These are phyloP conservation scores for Avahi laniger DNA, from an alignment of 2,797 vertebrate genomes.

Conservation along the genomic window DNA sequence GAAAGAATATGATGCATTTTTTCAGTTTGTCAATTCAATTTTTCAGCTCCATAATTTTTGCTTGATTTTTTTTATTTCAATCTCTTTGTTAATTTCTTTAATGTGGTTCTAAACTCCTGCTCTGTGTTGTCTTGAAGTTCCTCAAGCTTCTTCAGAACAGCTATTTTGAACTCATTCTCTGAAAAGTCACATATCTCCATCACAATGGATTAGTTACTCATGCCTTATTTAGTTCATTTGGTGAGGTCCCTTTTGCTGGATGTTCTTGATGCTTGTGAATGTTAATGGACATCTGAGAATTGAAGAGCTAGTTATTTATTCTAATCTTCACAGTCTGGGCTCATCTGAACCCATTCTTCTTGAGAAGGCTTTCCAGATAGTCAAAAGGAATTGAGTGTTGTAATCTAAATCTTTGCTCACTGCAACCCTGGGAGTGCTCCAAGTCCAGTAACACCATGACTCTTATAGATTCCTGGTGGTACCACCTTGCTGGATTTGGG, in stretches of 20 bases:
- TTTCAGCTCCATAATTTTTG: not conserved
- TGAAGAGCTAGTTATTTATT: not conserved
- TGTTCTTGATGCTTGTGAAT: not conserved
- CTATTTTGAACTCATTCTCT: not conserved
- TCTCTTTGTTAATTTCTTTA: not conserved
- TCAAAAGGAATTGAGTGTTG: not conserved
- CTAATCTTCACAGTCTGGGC: not conserved
- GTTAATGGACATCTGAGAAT: not conserved
- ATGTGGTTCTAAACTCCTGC: not conserved
- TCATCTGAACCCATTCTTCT: not conserved
- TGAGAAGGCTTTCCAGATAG: not conserved
- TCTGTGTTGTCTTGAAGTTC: not conserved
- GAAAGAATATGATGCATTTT: not conserved
- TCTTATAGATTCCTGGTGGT: not conserved
- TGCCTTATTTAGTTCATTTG: not conserved
- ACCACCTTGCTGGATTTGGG: not conserved
- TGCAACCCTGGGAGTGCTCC: not conserved
- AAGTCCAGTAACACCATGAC: not conserved
- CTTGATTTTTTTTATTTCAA: not conserved
- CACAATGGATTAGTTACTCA: not conserved
- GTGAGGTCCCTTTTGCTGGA: not conserved
- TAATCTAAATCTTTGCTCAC: not conserved
- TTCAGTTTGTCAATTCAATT: not conserved
- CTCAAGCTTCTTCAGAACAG: not conserved
- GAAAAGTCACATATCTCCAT: not conserved